These are phyloP conservation scores for Ptychodera flava DNA, from an alignment of 35 echinoderm and acorn worm species.

Conservation along the genomic window DNA sequence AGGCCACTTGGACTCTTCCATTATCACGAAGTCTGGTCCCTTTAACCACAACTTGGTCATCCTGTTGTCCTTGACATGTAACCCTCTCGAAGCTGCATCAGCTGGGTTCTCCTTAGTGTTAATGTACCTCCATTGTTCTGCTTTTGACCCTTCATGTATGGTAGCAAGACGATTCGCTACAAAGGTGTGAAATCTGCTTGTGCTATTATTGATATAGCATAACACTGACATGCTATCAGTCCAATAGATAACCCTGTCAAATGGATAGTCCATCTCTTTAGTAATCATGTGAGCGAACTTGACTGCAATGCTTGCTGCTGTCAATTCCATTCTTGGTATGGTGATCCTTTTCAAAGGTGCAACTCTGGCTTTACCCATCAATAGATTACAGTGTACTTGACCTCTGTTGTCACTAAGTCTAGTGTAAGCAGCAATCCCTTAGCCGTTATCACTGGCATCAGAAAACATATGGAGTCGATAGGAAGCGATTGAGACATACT, in stretches of 20 bases:
- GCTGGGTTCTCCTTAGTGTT: slow-evolving; percentile 49
- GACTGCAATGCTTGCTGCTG: slow-evolving; percentile 34
- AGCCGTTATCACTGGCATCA: neutral
- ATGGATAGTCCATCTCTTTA: slow-evolving; percentile 20
- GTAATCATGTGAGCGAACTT: slow-evolving; percentile 16
- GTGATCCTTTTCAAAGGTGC: slow-evolving; percentile 29
- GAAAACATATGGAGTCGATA: neutral
- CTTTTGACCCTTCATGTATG: slow-evolving; percentile 41
- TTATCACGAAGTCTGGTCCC: neutral
- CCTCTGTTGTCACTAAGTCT: neutral
- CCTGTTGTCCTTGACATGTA: neutral
- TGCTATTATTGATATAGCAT: slow-evolving; percentile 26
- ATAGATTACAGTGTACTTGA: slow-evolving; percentile 6
- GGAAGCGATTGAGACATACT: slow-evolving; percentile 1
- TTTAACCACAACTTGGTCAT: neutral
- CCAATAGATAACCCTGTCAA: slow-evolving; percentile 15
- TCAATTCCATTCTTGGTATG: slow-evolving; percentile 51
- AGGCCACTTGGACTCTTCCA: neutral
- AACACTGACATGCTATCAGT: slow-evolving; percentile 45
- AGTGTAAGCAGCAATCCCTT: neutral
- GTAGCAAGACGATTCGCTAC: slow-evolving; percentile 35
- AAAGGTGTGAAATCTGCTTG: slow-evolving; percentile 34
- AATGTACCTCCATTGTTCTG: slow-evolving; percentile 44
- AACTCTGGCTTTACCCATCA: slow-evolving; percentile 38
- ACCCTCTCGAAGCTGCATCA: slow-evolving; percentile 63